Evolutionary conservation across 2,113 vertebrate species (phyloP).

Genomic region (Craseonycteris thonglongyai): DNA sequence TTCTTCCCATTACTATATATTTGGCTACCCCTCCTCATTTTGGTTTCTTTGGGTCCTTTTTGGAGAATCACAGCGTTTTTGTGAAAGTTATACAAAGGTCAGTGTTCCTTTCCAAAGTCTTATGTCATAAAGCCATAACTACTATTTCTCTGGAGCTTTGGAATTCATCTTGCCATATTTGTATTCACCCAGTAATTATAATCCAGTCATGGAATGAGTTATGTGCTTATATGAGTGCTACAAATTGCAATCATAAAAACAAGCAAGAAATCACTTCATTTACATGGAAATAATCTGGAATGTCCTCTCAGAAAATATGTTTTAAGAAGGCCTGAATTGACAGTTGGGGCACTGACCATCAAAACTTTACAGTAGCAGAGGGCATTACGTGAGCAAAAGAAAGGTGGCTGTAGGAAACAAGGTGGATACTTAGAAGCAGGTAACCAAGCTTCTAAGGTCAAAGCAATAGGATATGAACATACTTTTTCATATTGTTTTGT

Average conservation of each 20-base stretch:
- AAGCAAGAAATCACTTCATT: not conserved
- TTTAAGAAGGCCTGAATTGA: not conserved
- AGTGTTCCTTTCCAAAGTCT: not conserved
- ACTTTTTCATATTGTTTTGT: conserved; percentile 32
- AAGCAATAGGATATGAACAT: not conserved
- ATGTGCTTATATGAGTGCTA: not conserved
- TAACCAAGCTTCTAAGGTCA: not conserved
- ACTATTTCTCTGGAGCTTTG: not conserved
- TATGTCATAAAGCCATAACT: not conserved
- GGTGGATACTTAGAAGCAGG: not conserved
- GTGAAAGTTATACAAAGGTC: not conserved
- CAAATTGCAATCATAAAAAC: not conserved
- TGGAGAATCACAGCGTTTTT: not conserved
- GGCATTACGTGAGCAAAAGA: not conserved
- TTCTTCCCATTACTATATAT: too few relatives aligned
- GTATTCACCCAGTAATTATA: not conserved
- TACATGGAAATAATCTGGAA: not conserved
- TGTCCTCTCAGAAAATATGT: not conserved
- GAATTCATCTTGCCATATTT: not conserved
- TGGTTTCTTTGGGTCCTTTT: not conserved
- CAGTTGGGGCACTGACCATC: not conserved
- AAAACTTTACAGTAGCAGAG: not conserved
- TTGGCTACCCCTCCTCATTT: too few relatives aligned
- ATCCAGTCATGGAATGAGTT: not conserved
- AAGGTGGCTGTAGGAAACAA: not conserved